phyloP scores from a whole-genome alignment of 2,113 vertebrate species.

The Alosa alosa region DNA sequence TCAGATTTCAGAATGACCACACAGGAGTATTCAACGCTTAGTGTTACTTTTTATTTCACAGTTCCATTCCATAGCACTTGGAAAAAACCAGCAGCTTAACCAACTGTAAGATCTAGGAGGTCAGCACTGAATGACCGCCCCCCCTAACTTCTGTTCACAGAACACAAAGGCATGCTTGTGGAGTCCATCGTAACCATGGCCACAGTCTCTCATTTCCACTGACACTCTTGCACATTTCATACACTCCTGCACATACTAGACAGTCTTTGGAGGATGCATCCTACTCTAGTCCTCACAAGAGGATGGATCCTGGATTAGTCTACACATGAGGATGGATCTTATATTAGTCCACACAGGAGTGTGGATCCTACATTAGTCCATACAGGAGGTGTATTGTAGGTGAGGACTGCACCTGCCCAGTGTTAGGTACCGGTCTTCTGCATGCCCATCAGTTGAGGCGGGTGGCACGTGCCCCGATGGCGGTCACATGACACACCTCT shows the following conservation, averaged over 20 bases:
- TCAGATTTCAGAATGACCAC: too few relatives aligned
- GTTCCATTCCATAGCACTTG: neutral
- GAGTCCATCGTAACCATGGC: too few relatives aligned
- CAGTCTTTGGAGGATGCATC: neutral
- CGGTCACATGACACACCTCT: slow-evolving; percentile 89
- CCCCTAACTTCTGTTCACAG: too few relatives aligned
- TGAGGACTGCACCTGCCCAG: neutral
- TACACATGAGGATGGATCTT: neutral
- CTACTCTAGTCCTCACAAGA: neutral
- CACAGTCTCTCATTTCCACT: too few relatives aligned
- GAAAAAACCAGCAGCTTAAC: neutral
- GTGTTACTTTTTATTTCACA: neutral
- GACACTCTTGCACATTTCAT: too few relatives aligned
- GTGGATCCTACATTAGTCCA: neutral
- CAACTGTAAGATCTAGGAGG: neutral
- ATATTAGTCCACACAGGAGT: too few relatives aligned
- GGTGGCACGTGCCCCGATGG: slow-evolving; percentile 69
- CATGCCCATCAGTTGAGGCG: too few relatives aligned
- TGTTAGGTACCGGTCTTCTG: too few relatives aligned
- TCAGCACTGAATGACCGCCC: neutral
- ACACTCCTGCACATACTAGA: too few relatives aligned
- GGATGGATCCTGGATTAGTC: neutral
- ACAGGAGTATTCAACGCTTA: too few relatives aligned
- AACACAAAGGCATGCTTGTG: too few relatives aligned
- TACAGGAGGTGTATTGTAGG: neutral